Evolutionary conservation across 2,113 vertebrate genomes (phyloP), one percentile per base, ranked within the genome.

Genomic region (Rhagologus leucostigma): DNA sequence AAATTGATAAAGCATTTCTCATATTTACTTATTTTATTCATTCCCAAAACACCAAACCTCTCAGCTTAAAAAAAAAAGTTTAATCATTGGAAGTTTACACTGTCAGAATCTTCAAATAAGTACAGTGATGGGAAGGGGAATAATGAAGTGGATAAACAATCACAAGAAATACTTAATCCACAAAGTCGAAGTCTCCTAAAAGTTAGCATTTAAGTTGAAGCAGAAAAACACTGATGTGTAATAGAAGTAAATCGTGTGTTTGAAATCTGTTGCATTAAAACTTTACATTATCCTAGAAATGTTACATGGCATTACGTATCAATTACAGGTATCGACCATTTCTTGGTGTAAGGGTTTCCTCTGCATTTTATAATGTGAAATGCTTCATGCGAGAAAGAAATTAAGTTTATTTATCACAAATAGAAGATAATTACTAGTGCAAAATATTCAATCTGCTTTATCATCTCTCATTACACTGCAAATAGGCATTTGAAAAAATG

Each of bases 21-120:
- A 3, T 22, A 68, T 53, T 64, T 44, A 39, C 18, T 65, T 47
- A 41, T n/a, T 42, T 59, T 35, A 49, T 49, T 53, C 3, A 55
- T 55, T 88, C 14, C 3, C 3, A 0, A 64, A 70, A 11, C 0
- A 13, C 17, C 13, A 71, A 78, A 49, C 2, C 1, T 22, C 20
- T 41, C 15, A 62, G 6, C 10, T 89, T 50, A n/a, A 59, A 86
- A 90, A 63, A n/a, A 17, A 1, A 18, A n/a, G 1, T 26, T 33
- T 59, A 33, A 70, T 37, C 44, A 67, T 6, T 63, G 23, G 16
- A 91, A 68, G 11, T 42, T 60, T 30, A 83, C 14, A 30, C 9
- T 9, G 21, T 10, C 15, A 63, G n/a, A 55, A 70, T 30, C 81
- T 71, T 42, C 59, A 53, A 84, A 27, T 11, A 33, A 83, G 35